Evolutionary conservation across 2,888 invertebrate genomes (phyloP).

Genomic region (Nomada fabriciana): DNA sequence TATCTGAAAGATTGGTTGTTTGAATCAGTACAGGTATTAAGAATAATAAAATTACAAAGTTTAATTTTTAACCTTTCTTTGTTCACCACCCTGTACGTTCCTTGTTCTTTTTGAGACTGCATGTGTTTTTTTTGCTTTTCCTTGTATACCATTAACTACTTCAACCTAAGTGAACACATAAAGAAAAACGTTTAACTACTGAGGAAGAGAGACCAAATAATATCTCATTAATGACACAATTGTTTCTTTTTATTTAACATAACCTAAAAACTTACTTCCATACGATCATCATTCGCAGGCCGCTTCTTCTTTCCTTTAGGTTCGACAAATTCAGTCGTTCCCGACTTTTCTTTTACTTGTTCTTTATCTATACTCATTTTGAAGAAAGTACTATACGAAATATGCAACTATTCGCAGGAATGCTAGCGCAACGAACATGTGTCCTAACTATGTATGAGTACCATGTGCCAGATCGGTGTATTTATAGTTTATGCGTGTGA

Average conservation of each 20-base stretch:
- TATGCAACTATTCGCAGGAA: no score
- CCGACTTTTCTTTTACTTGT: slow-evolving; percentile 10
- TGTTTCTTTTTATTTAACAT: not conserved
- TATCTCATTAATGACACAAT: not conserved
- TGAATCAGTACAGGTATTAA: not conserved
- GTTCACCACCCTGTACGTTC: slow-evolving; percentile 76
- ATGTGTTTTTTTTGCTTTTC: slow-evolving; percentile 83
- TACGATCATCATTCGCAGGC: slow-evolving; percentile 46
- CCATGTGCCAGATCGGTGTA: not conserved
- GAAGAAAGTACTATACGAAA: no score
- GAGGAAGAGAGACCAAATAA: not conserved
- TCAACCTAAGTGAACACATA: slow-evolving; percentile 85
- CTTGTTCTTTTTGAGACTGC: slow-evolving; percentile 78
- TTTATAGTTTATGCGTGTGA: not conserved
- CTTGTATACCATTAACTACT: slow-evolving; percentile 88
- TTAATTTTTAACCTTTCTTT: slow-evolving; percentile 75
- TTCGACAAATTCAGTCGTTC: slow-evolving; percentile 20
- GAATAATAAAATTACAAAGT: not conserved
- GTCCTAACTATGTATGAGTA: no score
- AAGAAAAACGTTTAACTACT: not conserved
- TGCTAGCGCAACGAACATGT: not conserved
- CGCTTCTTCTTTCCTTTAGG: slow-evolving; percentile 46
- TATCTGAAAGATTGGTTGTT: slow-evolving; percentile 82
- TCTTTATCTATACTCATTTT: slow-evolving; percentile 42
- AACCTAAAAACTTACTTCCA: slow-evolving; percentile 62